Conservation (phyloP, 2,888 invertebrate genomes). For the Drymonia ruficornis region DNA sequence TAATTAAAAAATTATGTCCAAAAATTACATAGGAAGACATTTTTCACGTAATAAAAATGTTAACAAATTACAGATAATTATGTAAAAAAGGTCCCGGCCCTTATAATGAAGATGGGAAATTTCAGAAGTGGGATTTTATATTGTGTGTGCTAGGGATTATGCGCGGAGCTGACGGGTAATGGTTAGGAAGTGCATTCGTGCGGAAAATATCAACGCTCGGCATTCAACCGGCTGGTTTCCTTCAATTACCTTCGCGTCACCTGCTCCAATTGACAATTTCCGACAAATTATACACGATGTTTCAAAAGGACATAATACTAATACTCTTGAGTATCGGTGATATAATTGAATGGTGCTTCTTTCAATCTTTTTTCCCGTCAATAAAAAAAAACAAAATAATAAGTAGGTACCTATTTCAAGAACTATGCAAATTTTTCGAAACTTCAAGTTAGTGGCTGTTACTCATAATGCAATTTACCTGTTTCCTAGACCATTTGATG, state of each 20-base stretch:
- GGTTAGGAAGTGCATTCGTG: slow-evolving; percentile 44
- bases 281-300: not conserved
- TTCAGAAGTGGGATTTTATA: not conserved
- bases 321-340: too few relatives aligned
- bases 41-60: not conserved
- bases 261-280: not conserved
- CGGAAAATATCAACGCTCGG: slow-evolving; percentile 46
- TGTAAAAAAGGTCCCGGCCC: not conserved
- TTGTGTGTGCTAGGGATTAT: not conserved
- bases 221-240: slow-evolving; percentile 35
- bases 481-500: too few relatives aligned
- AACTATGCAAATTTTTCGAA: too few relatives aligned
- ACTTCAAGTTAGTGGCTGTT: too few relatives aligned
- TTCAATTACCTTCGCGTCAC: slow-evolving; percentile 1
- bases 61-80: not conserved
- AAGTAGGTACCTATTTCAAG: too few relatives aligned
- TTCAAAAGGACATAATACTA: too few relatives aligned
- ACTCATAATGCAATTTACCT: too few relatives aligned
- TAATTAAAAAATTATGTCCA: too few relatives aligned
- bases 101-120: not conserved
- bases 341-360: too few relatives aligned
- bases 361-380: too few relatives aligned
- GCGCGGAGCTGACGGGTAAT: slow-evolving; percentile 8
- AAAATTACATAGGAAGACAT: too few relatives aligned
- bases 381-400: too few relatives aligned